A percentile compares a stretch with the other conserved stretches of the same genome.
phyloP scores from a whole-genome alignment of 2,888 invertebrate genomes.

The Prostheceraeus crozeri region DNA sequence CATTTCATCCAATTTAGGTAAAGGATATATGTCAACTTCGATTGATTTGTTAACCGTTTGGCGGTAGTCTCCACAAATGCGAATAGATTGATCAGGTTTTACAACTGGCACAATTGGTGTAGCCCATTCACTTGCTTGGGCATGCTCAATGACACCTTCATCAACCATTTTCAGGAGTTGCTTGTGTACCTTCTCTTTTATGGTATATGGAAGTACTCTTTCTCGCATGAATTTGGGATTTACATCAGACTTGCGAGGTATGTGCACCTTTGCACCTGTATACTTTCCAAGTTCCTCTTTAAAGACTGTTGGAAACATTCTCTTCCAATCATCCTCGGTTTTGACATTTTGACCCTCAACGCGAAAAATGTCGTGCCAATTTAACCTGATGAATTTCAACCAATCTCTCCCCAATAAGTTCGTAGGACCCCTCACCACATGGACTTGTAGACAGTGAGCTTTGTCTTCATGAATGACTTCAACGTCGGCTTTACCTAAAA shows the following conservation, averaged over 20 bases:
- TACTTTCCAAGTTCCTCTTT: constrained; percentile 16
- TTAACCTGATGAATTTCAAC: constrained; percentile 10
- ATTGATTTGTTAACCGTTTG: constrained; percentile 4
- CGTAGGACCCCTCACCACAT: constrained; percentile 5
- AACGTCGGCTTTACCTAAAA: neutral
- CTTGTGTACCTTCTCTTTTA: constrained; percentile 4
- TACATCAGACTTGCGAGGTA: neutral
- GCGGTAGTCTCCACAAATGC: constrained; percentile 14
- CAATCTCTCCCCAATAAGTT: constrained; percentile 16
- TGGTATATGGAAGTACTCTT: constrained; percentile 14
- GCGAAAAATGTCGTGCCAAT: constrained; percentile 13
- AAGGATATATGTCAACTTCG: constrained; percentile 3
- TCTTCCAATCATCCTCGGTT: neutral
- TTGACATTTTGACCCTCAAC: neutral
- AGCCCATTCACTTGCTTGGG: constrained; percentile 11
- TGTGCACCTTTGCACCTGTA: constrained; percentile 11
- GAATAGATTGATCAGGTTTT: neutral
- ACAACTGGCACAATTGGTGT: constrained; percentile 11
- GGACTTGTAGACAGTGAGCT: neutral
- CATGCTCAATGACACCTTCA: constrained; percentile 3
- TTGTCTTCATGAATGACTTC: constrained; percentile 2
- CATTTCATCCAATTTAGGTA: constrained; percentile 12
- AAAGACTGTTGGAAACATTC: neutral
- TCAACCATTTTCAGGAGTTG: constrained; percentile 7
- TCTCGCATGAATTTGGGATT: neutral